Conservation (phyloP, 2,888 invertebrate species). For the Drosophila multiciliata region DNA sequence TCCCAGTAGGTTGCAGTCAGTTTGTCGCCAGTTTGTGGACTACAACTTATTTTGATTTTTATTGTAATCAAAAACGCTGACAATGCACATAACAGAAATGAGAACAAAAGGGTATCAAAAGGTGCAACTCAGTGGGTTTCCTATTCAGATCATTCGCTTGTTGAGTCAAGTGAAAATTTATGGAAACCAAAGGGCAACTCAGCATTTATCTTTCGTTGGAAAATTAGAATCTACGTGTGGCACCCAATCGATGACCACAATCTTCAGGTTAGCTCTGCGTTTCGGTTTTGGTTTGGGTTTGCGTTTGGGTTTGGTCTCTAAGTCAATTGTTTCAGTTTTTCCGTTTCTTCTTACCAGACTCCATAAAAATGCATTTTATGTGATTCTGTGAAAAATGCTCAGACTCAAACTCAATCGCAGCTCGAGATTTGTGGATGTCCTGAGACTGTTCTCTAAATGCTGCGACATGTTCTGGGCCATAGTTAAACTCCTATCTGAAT, state of each 20-base stretch:
- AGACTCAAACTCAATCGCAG: constrained; percentile 9
- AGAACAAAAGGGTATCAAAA: constrained; percentile 48
- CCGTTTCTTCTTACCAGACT: background rate
- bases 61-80: constrained; percentile 65
- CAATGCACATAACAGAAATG: constrained; percentile 49
- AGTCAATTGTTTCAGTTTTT: constrained; percentile 36
- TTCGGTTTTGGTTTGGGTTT: constrained; percentile 18
- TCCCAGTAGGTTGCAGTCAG: constrained; percentile 45
- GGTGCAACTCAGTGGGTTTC: constrained; percentile 64
- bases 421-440: constrained; percentile 42
- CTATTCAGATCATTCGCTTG: constrained; percentile 43
- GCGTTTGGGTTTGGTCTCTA: constrained; percentile 22
- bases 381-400: constrained; percentile 50
- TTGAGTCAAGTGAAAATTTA: constrained; percentile 63
- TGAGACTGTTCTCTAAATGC: constrained; percentile 58
- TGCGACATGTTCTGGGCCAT: constrained; percentile 41
- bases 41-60: constrained; percentile 81
- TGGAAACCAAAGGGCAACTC: constrained; percentile 40
- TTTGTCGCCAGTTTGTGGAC: constrained; percentile 60
- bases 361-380: constrained; percentile 70
- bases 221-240: constrained; percentile 76
- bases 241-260: constrained; percentile 79
- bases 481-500: constrained; percentile 36
- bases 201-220: constrained; percentile 81
- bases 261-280: constrained; percentile 57